Evolutionary conservation across 2,888 invertebrate species (phyloP).

Genomic region (Synanthedon formicaeformis): DNA sequence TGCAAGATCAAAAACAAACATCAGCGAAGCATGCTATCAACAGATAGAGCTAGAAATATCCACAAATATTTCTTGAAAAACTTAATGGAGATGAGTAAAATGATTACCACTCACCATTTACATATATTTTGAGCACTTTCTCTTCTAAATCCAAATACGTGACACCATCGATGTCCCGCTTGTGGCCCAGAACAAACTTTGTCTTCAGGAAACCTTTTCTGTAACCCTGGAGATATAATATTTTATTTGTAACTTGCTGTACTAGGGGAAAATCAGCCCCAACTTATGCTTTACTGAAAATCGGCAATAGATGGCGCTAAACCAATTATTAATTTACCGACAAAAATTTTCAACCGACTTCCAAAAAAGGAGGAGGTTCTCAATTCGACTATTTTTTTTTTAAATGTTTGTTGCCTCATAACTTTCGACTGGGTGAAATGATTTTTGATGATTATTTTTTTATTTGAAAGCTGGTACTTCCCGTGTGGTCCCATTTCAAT

Average conservation of each 20-base stretch:
- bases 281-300: neutral
- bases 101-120: conserved; percentile 62
- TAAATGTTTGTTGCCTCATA: too few relatives aligned
- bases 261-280: neutral
- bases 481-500: too few relatives aligned
- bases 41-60: too few relatives aligned
- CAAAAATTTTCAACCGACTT: too few relatives aligned
- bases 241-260: neutral
- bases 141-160: conserved; percentile 79
- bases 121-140: conserved; percentile 74
- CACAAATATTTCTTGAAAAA: too few relatives aligned
- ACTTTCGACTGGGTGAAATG: too few relatives aligned
- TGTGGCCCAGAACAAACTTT: conserved; percentile 73
- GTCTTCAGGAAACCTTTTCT: conserved; percentile 76
- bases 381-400: too few relatives aligned
- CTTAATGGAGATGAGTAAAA: neutral
- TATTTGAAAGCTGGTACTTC: too few relatives aligned
- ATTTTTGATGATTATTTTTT: too few relatives aligned
- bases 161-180: conserved; percentile 75
- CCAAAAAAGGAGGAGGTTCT: too few relatives aligned
- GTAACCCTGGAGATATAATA: conserved; percentile 64
- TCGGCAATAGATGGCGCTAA: neutral
- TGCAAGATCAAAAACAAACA: too few relatives aligned
- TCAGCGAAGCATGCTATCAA: too few relatives aligned
- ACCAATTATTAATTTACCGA: neutral